These are phyloP conservation scores for Urophycis tenuis DNA, from an alignment of 2,797 vertebrate genomes.

Conservation along the genomic window DNA sequence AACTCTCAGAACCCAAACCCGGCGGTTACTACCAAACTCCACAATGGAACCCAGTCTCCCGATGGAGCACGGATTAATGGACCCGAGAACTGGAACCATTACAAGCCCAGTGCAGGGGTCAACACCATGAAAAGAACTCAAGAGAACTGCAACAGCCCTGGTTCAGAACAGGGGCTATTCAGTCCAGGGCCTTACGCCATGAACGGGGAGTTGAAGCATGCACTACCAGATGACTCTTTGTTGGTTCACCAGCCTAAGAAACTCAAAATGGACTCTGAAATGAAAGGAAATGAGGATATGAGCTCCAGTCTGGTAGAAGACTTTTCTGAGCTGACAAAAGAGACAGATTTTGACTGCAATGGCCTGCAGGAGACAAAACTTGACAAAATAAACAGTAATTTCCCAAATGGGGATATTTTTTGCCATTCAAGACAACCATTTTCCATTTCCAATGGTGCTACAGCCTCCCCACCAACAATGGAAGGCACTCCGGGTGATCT, in stretches of 20 bases:
- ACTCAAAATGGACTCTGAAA: constrained; percentile 72
- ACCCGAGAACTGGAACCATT: constrained; percentile 72
- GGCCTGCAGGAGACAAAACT: constrained; percentile 68
- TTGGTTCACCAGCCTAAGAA: constrained; percentile 79
- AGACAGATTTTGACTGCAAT: constrained; percentile 65
- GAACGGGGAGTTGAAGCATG: constrained; percentile 86
- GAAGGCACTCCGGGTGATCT: constrained; percentile 80
- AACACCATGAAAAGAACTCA: constrained; percentile 73
- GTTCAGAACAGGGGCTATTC: constrained; percentile 68
- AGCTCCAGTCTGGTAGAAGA: constrained; percentile 58
- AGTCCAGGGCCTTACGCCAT: constrained; percentile 72
- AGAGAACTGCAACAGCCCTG: constrained; percentile 68
- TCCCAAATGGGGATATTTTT: constrained; percentile 78
- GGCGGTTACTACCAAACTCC: constrained; percentile 65
- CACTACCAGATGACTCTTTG: constrained; percentile 77
- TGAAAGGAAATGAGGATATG: constrained; percentile 66
- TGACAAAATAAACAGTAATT: constrained; percentile 68
- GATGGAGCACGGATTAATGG: constrained; percentile 78
- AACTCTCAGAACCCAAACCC: constrained; percentile 69
- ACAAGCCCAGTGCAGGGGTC: constrained; percentile 65
- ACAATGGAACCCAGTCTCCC: constrained; percentile 80
- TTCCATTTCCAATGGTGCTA: constrained; percentile 88
- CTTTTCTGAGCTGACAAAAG: constrained; percentile 64
- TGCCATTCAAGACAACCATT: constrained; percentile 76
- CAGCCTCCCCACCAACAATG: constrained; percentile 79